Percentiles rank a stretch among this genome's conserved stretches.
phyloP scores from a whole-genome alignment of 2,797 vertebrate species.

The Momotus momota region DNA sequence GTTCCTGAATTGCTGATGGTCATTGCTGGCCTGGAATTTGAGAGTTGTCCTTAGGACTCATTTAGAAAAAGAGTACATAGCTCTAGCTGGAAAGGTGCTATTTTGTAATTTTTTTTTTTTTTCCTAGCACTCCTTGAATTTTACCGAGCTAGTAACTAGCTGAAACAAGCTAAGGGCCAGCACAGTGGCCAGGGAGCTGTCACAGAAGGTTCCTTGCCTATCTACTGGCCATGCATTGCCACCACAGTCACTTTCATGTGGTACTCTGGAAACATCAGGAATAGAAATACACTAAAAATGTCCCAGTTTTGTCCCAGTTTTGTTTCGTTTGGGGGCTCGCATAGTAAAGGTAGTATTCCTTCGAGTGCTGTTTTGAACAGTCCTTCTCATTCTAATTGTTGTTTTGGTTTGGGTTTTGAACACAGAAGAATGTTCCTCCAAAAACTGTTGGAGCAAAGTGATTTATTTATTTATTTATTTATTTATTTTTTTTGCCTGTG shows the following conservation, averaged over 20 bases:
- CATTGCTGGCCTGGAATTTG: not conserved
- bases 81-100: not conserved
- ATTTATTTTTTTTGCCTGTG: not conserved
- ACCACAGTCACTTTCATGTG: not conserved
- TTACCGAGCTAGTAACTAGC: not conserved
- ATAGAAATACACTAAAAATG: not conserved
- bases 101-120: not conserved
- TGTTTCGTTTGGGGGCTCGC: not conserved
- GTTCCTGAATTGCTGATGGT: not conserved
- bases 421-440: not conserved
- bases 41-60: not conserved
- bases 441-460: not conserved
- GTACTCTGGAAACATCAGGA: not conserved
- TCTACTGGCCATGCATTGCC: not conserved
- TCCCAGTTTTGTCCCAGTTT: not conserved
- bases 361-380: not conserved
- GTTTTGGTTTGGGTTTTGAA: not conserved
- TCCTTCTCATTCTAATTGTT: not conserved
- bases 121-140: not conserved
- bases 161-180: not conserved
- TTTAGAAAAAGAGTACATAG: not conserved
- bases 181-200: not conserved
- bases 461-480: too few relatives aligned
- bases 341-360: not conserved
- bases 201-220: not conserved